Evolutionary conservation across 2,113 vertebrate genomes (phyloP).

Genomic region (Aptenodytes patagonicus): DNA sequence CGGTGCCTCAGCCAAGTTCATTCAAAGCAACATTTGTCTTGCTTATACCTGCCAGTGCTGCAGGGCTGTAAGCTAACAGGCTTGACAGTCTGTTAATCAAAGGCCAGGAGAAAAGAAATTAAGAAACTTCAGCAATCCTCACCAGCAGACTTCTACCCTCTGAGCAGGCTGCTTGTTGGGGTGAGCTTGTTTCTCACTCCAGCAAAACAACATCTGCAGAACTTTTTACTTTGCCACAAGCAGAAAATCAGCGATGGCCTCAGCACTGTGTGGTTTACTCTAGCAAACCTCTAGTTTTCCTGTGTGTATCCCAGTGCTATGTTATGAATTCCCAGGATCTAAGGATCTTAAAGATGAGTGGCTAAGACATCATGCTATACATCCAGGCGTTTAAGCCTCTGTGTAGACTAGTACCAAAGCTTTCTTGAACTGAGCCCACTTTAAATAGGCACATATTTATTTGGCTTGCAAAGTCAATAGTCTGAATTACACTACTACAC

Average conservation of each 20-base stretch:
- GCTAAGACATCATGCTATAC: background rate
- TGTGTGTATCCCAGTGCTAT: background rate
- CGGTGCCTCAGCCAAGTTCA: background rate
- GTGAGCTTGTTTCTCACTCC: background rate
- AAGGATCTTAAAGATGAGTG: background rate
- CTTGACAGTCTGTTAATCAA: background rate
- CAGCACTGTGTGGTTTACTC: background rate
- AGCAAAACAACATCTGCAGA: background rate
- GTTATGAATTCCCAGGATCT: background rate
- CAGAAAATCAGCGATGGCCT: background rate
- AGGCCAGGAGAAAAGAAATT: background rate
- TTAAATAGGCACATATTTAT: background rate
- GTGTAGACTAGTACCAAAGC: rapidly evolving
- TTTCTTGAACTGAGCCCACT: background rate
- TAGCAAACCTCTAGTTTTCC: background rate
- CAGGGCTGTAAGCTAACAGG: background rate
- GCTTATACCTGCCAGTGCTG: background rate
- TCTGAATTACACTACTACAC: background rate
- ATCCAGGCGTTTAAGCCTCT: background rate
- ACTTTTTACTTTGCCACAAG: background rate
- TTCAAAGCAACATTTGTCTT: background rate
- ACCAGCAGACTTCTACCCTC: background rate
- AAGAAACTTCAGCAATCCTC: background rate
- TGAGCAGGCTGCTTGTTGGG: background rate
- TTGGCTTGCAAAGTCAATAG: background rate